Evolutionary conservation across 2,113 vertebrate species (phyloP), one percentile per base, ranked within the genome.

Genomic region (Sebastes schlegelii): DNA sequence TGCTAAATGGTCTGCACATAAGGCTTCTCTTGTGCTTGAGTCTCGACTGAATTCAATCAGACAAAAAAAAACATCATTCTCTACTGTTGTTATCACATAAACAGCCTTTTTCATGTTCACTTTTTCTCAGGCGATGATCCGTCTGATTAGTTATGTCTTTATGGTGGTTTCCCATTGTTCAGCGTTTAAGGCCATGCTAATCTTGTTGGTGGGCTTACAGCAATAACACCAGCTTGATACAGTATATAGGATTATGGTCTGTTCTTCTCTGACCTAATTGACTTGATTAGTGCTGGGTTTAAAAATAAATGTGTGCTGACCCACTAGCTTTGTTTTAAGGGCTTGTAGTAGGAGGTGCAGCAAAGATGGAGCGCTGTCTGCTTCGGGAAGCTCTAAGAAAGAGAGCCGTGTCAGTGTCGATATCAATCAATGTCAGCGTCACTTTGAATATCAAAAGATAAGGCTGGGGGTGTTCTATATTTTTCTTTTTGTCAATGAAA

Each of bases 291-390:
- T 80, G 52, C 57, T 65, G 83, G 66, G 84, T 92, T 94, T 94
- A 95, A 95, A 95, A 95, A 94, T 94, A 93, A 88, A 88, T 64
- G 72, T 74, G 74, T 66, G 75, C n/a, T 86, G 89, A 93, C 93
- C 92, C 93, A 92, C 88, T 92, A 80, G 92, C 89, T 92, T 88
- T 89, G 82, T 93, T 93, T 87, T 85, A 61, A 85, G 69, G 70
- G 75, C 71, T 78, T 14, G 6, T 73, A 51, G 75, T 68, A 43
- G 74, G 62, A 80, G 84, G 77, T 78, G 65, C 61, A 69, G 71
- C 13, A 13, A 40, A 52, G 83, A 58, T 55, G 48, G 79, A 72
- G 54, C 9, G 10, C 46, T 45, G 71, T 74, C 62, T 77, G 73
- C 62, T 34, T 74, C 40, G 71, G 16, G 54, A 19, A 66, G 49